Evolutionary conservation across 2,797 vertebrate genomes (phyloP).

Genomic region (Megalops cyprinoides): DNA sequence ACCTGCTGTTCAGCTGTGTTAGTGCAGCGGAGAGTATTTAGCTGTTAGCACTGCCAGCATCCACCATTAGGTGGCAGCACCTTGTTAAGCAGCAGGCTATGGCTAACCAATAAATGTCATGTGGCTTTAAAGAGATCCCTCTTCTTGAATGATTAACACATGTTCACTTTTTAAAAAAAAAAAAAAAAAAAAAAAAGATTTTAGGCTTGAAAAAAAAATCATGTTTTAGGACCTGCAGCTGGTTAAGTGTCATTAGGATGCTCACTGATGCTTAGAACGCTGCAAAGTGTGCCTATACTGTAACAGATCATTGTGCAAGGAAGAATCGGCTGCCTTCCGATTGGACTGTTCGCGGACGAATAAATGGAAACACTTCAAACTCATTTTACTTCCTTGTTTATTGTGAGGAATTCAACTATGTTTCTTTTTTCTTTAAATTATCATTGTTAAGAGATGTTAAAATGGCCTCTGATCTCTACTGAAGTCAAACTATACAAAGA

Average conservation of each 20-base stretch:
- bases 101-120: background rate
- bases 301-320: no score
- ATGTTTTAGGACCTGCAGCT: background rate
- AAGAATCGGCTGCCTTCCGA: background rate
- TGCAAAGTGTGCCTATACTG: background rate
- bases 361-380: background rate
- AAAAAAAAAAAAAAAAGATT: no score
- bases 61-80: constrained; percentile 3
- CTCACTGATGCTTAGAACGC: background rate
- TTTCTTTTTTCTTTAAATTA: background rate
- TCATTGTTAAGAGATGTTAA: background rate
- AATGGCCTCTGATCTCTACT: constrained; percentile 7
- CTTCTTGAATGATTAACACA: background rate
- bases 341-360: background rate
- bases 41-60: background rate
- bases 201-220: background rate
- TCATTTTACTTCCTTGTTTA: background rate
- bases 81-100: constrained; percentile 10
- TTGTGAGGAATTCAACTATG: background rate
- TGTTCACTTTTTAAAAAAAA: background rate
- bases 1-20: background rate
- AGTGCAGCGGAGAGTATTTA: background rate
- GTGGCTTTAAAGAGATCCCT: constrained; percentile 2
- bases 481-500: constrained; percentile 5
- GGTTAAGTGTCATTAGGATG: background rate